Base-by-base conservation (phyloP, 1,140 invertebrate species). In the Ectropis grisescens region DNA sequence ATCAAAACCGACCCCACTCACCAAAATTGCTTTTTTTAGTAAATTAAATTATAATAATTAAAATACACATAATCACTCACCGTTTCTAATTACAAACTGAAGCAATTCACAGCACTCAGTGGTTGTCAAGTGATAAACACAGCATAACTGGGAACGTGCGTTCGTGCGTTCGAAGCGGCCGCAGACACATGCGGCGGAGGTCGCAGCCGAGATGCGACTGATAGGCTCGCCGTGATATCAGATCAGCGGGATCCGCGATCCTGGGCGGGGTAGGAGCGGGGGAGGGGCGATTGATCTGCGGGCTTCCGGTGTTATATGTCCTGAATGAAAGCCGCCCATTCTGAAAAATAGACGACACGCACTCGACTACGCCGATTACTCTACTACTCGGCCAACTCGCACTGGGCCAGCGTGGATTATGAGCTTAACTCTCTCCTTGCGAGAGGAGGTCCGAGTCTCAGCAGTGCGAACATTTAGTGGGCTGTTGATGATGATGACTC, bases 241-340 rank as follows among this genome's bases (percentile, higher is more conserved):
- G 16, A 4, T 4, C n/a, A 4, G 2, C 10, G 24, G 10, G 2
- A 10, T 58, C 59, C 67, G 65, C 37, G 36, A 49, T 41, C 61
- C 60, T 53, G 58, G 58, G 29, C 19, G 31, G 12, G 41, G 28
- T 39, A 34, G 52, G n/a, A n/a, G n/a, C n/a, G n/a, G 39, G 48
- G 55, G 51, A 29, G 31, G 39, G 41, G 38, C 66, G 68, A 76
- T 76, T 76, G 71, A 72, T 76, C 71, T 64, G 62, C 57, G 56
- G 33, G 47, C 44, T 55, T 71, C 64, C 64, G 59, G 52, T 52
- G 56, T 58, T 52, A 50, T 56, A 56, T 59, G 62, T 69, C 61
- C 66, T 75, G 65, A 65, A 75, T 67, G 62, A 55, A 58, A 66
- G 44, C 49, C 50, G 43, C 47, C 47, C 51, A n/a, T n/a, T n/a